A percentile compares a stretch with the other conserved stretches of the same genome.
These are phyloP conservation scores for Leptinotarsa juncta DNA, from an alignment of 2,888 invertebrate species.

Conservation along the genomic window DNA sequence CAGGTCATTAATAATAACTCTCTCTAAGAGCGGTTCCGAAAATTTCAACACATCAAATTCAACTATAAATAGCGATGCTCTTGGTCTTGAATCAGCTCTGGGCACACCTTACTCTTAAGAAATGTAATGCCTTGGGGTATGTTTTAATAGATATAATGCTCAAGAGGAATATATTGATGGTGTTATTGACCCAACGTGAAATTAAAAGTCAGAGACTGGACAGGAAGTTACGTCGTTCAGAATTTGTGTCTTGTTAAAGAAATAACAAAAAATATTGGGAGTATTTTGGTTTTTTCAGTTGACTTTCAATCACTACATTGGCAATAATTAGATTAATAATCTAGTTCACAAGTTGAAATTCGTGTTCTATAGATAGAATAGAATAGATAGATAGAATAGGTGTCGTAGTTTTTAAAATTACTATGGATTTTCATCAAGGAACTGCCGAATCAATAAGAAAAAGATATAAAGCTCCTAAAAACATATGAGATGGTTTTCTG, in stretches of 20 bases:
- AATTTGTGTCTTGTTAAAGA: neutral
- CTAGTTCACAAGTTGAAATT: no score
- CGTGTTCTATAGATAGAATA: no score
- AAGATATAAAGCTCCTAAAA: no score
- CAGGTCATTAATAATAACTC: neutral
- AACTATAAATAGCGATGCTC: constrained; percentile 17
- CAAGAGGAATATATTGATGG: neutral
- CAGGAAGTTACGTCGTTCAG: neutral
- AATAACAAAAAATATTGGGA: neutral
- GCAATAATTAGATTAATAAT: no score
- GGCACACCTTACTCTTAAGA: constrained; percentile 8
- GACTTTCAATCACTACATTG: no score
- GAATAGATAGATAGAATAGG: no score
- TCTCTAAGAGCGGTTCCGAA: neutral
- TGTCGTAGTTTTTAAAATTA: no score
- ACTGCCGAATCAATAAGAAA: no score
- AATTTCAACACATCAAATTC: neutral
- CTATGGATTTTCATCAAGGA: no score
- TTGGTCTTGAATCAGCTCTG: neutral
- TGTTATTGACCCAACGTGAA: neutral
- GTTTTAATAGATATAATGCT: constrained; percentile 2
- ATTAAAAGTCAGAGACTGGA: neutral
- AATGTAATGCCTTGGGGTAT: neutral
- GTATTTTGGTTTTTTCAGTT: no score
- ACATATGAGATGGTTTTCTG: no score